phyloP scores from a whole-genome alignment of 2,113 vertebrate genomes.

The Semnornis frantzii region DNA sequence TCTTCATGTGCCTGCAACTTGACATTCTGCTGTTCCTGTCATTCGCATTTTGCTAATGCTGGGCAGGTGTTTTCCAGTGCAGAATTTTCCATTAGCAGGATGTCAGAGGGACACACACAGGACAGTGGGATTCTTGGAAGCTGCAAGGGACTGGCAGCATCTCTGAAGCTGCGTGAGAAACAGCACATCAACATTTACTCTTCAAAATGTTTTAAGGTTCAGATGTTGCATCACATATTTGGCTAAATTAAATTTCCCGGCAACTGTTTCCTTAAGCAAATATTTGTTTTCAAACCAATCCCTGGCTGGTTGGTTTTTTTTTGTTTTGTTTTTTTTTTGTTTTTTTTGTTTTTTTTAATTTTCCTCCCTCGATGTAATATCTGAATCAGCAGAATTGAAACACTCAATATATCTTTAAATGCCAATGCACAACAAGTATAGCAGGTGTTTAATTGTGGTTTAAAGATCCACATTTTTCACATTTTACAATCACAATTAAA shows the following conservation, averaged over 20 bases:
- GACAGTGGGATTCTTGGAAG: constrained; percentile 70
- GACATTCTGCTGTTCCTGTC: constrained; percentile 69
- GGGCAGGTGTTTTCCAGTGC: constrained; percentile 78
- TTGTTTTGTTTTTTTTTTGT: not conserved
- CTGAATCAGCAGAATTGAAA: constrained; percentile 89
- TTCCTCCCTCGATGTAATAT: constrained; percentile 66
- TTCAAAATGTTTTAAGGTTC: constrained; percentile 47
- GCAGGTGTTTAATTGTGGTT: constrained; percentile 90
- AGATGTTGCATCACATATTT: constrained; percentile 54
- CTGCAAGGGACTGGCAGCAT: constrained; percentile 62
- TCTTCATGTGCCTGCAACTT: constrained; percentile 65
- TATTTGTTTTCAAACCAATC: constrained; percentile 70
- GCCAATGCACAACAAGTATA: constrained; percentile 85
- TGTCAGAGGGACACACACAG: constrained; percentile 76
- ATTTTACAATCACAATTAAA: constrained; percentile 90
- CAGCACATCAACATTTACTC: constrained; percentile 27
- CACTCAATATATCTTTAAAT: constrained; percentile 86
- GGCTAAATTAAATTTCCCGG: constrained; percentile 72
- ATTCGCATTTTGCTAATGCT: constrained; percentile 77
- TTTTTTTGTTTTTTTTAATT: constrained; percentile 41
- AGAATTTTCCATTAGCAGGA: constrained; percentile 77
- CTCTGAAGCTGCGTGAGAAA: constrained; percentile 39
- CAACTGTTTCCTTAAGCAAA: constrained; percentile 69
- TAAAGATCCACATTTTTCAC: constrained; percentile 87
- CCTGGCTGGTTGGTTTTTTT: not conserved